A percentile compares a stretch with the other conserved stretches of the same genome.
These are phyloP conservation scores for Malurus alboscapulatus DNA, from an alignment of 2,113 vertebrate species.

Conservation along the genomic window DNA sequence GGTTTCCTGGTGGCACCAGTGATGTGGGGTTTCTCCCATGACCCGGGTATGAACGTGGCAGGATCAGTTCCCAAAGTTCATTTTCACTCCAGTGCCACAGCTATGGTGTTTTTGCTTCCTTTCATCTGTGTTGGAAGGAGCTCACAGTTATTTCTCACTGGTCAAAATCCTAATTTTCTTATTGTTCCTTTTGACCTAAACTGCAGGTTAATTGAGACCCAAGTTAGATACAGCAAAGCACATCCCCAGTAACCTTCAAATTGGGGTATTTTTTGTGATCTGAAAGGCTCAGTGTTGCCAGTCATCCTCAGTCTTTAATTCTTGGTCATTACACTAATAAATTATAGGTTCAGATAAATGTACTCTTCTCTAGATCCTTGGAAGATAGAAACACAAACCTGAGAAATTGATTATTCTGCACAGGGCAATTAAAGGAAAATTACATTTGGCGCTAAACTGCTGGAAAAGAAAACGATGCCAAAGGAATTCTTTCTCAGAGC, in stretches of 20 bases:
- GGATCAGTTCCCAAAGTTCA: fast-evolving
- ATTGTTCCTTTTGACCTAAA: neutral
- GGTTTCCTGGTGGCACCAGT: neutral
- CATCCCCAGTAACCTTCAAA: neutral
- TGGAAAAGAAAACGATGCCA: neutral
- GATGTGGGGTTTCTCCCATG: fast-evolving
- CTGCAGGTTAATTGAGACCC: neutral
- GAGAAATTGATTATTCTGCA: neutral
- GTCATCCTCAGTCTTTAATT: constrained; percentile 30
- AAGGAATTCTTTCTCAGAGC: neutral
- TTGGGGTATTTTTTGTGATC: neutral
- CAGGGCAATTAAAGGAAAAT: neutral
- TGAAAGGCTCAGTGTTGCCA: neutral
- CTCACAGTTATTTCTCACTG: neutral
- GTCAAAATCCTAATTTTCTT: neutral
- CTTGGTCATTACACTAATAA: constrained; percentile 2
- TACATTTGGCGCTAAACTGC: neutral
- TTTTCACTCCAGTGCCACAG: neutral
- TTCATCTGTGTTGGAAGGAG: neutral
- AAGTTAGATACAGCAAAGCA: neutral
- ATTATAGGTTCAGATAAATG: constrained; percentile 32
- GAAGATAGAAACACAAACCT: constrained; percentile 17
- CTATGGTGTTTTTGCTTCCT: neutral
- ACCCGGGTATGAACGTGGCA: fast-evolving
- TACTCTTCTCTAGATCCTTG: neutral